Conservation (phyloP, 2,888 invertebrate species). For the Drosophila macrospina region DNA sequence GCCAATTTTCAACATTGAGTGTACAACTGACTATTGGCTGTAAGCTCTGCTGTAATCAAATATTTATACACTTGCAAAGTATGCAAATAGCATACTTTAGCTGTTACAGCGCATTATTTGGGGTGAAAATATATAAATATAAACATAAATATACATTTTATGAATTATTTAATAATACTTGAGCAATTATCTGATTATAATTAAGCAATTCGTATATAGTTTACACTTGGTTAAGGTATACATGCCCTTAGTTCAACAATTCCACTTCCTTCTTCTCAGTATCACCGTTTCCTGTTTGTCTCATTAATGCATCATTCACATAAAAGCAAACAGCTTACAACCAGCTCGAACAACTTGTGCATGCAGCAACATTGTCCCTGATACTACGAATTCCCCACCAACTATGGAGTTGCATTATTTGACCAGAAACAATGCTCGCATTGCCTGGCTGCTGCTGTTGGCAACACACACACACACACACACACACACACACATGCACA, state of each 20-base stretch:
- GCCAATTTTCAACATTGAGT: slow-evolving; percentile 15
- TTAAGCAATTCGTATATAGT: neutral
- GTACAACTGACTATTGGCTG: neutral
- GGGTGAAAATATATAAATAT: no score
- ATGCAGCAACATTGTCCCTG: neutral
- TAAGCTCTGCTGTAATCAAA: slow-evolving; percentile 10
- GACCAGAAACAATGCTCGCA: slow-evolving; percentile 26
- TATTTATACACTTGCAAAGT: slow-evolving; percentile 9
- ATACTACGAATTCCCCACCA: slow-evolving; percentile 17
- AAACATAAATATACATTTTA: no score
- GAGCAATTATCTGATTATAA: no score
- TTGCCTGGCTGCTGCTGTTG: slow-evolving; percentile 23
- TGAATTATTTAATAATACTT: no score
- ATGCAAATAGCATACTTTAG: slow-evolving; percentile 1
- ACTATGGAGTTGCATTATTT: slow-evolving; percentile 36
- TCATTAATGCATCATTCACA: slow-evolving; percentile 58
- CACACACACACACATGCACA: slow-evolving; percentile 20
- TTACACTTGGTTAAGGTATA: neutral
- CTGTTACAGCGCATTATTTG: slow-evolving; percentile 1
- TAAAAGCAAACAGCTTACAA: slow-evolving; percentile 34
- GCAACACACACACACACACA: slow-evolving; percentile 22
- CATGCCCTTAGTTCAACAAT: neutral
- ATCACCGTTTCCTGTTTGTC: neutral
- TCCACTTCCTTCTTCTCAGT: neutral
- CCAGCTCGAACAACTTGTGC: slow-evolving; percentile 5